Percentiles rank a stretch among this genome's conserved stretches.
Conservation (phyloP, 2,113 vertebrate genomes). For the Caretta caretta region DNA sequence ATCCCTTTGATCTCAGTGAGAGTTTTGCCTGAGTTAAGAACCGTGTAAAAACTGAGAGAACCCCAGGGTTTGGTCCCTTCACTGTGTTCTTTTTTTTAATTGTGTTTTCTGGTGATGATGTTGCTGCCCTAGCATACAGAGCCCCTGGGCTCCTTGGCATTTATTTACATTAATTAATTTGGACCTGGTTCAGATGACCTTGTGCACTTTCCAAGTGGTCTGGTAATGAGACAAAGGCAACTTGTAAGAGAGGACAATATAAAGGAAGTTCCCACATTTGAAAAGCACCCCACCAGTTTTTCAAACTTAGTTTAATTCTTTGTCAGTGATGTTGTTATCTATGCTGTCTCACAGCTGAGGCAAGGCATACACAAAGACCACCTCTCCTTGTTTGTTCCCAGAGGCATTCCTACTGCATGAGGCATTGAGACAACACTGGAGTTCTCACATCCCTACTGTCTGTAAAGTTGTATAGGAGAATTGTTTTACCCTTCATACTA, state of each 20-base stretch:
- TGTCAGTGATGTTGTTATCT: not conserved
- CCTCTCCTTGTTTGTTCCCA: not conserved
- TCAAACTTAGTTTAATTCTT: slow-evolving; percentile 45
- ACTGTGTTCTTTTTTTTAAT: not conserved
- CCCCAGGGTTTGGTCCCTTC: not conserved
- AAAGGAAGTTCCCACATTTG: not conserved
- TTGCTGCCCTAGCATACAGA: not conserved
- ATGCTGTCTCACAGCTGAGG: not conserved
- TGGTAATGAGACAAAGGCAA: not conserved
- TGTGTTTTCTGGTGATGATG: not conserved
- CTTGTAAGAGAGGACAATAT: not conserved
- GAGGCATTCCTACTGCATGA: not conserved
- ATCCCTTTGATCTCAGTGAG: not conserved
- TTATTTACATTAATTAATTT: slow-evolving; percentile 18
- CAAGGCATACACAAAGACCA: not conserved
- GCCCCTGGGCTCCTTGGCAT: not conserved
- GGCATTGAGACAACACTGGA: not conserved
- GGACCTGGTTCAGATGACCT: not conserved
- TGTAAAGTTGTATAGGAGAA: not conserved
- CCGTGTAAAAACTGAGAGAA: not conserved
- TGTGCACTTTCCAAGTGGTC: not conserved
- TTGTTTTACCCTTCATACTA: not conserved
- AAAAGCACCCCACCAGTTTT: slow-evolving; percentile 12
- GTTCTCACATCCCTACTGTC: not conserved
- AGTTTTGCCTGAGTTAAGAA: not conserved